Evolutionary conservation across 1,140 invertebrate species (phyloP), one percentile per base, ranked within the genome.

Genomic region (Zaprionus nigranus): DNA sequence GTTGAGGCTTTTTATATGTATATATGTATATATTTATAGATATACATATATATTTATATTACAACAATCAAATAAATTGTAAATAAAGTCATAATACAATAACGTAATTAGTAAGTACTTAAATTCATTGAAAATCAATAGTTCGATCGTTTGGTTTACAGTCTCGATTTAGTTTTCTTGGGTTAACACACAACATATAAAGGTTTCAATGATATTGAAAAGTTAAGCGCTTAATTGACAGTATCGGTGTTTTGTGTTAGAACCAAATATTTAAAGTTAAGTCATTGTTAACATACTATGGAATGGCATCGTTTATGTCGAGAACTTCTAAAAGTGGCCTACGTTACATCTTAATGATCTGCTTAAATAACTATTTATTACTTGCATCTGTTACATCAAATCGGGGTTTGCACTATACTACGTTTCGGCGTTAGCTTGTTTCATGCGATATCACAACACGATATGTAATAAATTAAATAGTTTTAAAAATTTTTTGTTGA

Each of bases 271-370:
- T 24, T 24, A 36, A 54, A 81, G 61, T 36, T 75, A 49, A 66
- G 34, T 63, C 34, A 43, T 81, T 60, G 60, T 30, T 71, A 74
- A 80, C 56, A 63, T 78, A 53, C 58, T 53, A 57, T 87, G 83
- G 80, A 88, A 87, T 87, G 82, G 82, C 82, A 86, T 86, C 82
- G 82, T 73, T 82, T 86, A 76, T 67, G 67, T 85, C 20, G 61
- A 75, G 78, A 76, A 75, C 74, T 22, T 73, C 63, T 61, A 43
- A 43, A 58, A 63, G 66, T 67, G 57, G 54, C 68, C 69, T 77
- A 69, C 60, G 22, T 73, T 75, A 75, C 30, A 78, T 80, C 80
- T 74, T 62, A 80, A 34, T 34, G 30, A 34, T 11, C 30, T 68
- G 63, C 57, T 72, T 77, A 78, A 30, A 43, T 24, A 62, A 51